Evolutionary conservation across 1,140 invertebrate genomes (phyloP).

Genomic region (Gonioctena quinquepunctata): DNA sequence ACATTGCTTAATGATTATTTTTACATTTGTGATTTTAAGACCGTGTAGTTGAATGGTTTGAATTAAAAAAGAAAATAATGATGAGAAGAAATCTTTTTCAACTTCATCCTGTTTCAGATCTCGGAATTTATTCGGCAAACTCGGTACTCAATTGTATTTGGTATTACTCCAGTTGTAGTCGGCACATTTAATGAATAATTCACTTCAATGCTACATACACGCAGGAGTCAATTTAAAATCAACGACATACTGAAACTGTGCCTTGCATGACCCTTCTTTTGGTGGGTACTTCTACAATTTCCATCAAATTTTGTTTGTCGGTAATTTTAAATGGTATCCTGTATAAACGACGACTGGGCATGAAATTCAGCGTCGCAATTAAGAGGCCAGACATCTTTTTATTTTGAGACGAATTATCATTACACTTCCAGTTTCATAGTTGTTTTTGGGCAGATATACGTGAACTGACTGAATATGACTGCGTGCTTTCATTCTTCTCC

Average conservation of each 20-base stretch:
- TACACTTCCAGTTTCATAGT: background rate
- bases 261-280: background rate
- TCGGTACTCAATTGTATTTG: too few species aligned
- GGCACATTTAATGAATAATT: background rate
- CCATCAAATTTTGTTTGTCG: background rate
- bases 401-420: conserved; percentile 3
- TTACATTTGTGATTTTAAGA: too few species aligned
- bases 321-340: background rate
- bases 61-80: too few species aligned
- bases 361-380: conserved; percentile 9
- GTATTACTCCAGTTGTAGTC: background rate
- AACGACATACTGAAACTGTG: background rate
- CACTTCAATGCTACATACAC: background rate
- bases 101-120: too few species aligned
- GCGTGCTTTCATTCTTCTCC: background rate
- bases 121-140: too few species aligned
- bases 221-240: background rate
- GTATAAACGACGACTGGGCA: background rate
- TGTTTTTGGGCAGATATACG: background rate
- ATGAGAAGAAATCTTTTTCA: too few species aligned
- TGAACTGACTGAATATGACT: background rate
- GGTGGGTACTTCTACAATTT: background rate
- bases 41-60: too few species aligned
- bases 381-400: conserved; percentile 8
- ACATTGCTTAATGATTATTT: too few species aligned